A percentile compares a stretch with the other conserved stretches of the same genome.
Conservation (phyloP, 2,888 invertebrate species). For the Nephrocerus scutellatus region DNA sequence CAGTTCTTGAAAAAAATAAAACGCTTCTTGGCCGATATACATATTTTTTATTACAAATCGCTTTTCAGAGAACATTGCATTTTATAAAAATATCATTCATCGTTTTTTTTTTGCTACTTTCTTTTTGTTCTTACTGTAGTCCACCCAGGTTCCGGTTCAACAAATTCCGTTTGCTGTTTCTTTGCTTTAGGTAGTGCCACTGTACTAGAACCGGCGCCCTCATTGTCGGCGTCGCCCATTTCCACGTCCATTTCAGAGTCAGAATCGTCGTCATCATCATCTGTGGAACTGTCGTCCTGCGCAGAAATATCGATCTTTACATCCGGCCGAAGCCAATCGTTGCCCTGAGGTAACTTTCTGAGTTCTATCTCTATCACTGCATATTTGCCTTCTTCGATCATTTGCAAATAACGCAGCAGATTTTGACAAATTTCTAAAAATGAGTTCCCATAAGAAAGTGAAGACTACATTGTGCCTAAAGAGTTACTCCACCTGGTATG, state of each 20-base stretch:
- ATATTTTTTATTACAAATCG: no score
- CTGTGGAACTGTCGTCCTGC: constrained; percentile 46
- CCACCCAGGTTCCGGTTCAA: constrained; percentile 58
- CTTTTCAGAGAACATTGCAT: no score
- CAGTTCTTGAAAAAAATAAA: no score
- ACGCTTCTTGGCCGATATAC: no score
- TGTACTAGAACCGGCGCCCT: constrained; percentile 22
- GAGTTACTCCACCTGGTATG: constrained; percentile 50
- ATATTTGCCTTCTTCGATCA: constrained; percentile 53
- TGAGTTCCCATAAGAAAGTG: not conserved
- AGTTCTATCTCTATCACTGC: constrained; percentile 54
- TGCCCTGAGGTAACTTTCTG: constrained; percentile 55
- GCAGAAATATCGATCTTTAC: constrained; percentile 45
- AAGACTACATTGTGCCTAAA: not conserved
- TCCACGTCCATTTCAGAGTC: constrained; percentile 40
- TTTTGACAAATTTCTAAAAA: constrained; percentile 54
- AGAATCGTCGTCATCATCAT: constrained; percentile 33
- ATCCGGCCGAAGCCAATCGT: constrained; percentile 53
- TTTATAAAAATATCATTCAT: no score
- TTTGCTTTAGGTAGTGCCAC: constrained; percentile 30
- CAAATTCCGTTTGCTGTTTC: constrained; percentile 30
- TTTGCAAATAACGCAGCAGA: constrained; percentile 52
- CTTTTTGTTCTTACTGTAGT: constrained; percentile 55
- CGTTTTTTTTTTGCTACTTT: constrained; percentile 34
- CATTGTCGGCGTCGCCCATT: constrained; percentile 12